A percentile compares a stretch with the other conserved stretches of the same genome.
phyloP scores from a whole-genome alignment of 2,113 vertebrate species.

The Salvator merianae region DNA sequence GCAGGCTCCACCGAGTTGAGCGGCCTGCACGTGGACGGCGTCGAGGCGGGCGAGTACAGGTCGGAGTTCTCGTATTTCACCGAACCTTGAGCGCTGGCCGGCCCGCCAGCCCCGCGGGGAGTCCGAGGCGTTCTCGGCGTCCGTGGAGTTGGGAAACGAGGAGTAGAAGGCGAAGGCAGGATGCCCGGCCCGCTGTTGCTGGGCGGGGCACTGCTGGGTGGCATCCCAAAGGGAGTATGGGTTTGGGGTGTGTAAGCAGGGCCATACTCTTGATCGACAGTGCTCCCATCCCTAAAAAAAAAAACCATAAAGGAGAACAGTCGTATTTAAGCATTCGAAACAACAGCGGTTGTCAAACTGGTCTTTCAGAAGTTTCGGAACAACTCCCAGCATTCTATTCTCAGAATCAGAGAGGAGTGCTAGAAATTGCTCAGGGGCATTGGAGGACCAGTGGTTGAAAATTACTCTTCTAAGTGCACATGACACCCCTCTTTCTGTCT shows the following conservation, averaged over 20 bases:
- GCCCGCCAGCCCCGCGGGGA: slow-evolving; percentile 86
- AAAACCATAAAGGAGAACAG: slow-evolving; percentile 41
- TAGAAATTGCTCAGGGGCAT: no score
- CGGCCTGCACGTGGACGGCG: slow-evolving; percentile 93
- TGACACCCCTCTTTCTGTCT: no score
- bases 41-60: slow-evolving; percentile 95
- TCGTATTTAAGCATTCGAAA: slow-evolving; percentile 34
- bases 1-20: slow-evolving; percentile 96
- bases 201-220: slow-evolving; percentile 90
- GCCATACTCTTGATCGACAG: slow-evolving; percentile 93
- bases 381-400: no score
- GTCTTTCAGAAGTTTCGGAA: no score
- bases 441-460: no score
- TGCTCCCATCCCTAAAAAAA: slow-evolving; percentile 84
- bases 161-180: slow-evolving; percentile 94
- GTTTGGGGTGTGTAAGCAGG: slow-evolving; percentile 94
- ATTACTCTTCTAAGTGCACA: no score
- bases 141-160: slow-evolving; percentile 92
- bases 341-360: background rate
- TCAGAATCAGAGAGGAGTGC: background rate
- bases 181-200: slow-evolving; percentile 93
- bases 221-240: slow-evolving; percentile 91
- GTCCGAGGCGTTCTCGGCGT: slow-evolving; percentile 95
- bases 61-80: slow-evolving; percentile 97
- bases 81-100: slow-evolving; percentile 93